Percentiles rank a stretch among this genome's conserved stretches.
Conservation (phyloP, 2,797 vertebrate species). For the Falco novaeseelandiae region DNA sequence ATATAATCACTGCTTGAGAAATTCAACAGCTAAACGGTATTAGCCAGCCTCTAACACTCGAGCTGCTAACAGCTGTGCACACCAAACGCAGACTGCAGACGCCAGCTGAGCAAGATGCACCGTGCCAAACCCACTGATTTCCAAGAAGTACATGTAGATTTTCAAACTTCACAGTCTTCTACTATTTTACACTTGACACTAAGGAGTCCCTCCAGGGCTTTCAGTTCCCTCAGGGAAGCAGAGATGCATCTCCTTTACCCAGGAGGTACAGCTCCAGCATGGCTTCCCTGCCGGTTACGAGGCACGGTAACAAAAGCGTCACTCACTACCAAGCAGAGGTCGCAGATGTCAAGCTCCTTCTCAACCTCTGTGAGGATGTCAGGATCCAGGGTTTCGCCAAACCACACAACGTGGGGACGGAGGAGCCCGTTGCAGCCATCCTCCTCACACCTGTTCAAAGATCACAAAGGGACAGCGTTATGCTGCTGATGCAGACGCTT, state of each 20-base stretch:
- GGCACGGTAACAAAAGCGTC: accelerated
- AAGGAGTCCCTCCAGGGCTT: neutral
- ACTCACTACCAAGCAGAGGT: slow-evolving; percentile 94
- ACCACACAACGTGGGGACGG: slow-evolving; percentile 94
- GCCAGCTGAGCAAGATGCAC: neutral
- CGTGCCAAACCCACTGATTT: neutral
- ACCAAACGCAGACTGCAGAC: neutral
- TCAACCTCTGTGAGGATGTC: slow-evolving; percentile 88
- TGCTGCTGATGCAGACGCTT: accelerated
- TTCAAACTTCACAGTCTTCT: neutral
- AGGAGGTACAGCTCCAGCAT: accelerated
- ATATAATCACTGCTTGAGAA: neutral
- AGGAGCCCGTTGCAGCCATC: slow-evolving; percentile 87
- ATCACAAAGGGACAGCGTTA: accelerated
- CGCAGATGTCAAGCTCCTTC: slow-evolving; percentile 90
- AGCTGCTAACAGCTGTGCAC: neutral
- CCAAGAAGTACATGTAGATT: accelerated
- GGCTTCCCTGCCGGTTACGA: accelerated
- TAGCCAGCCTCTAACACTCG: neutral
- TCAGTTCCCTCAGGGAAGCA: neutral
- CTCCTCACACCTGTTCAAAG: slow-evolving; percentile 83
- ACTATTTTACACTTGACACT: neutral
- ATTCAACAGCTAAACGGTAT: neutral
- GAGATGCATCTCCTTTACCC: neutral
- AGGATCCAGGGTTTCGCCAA: slow-evolving; percentile 93